A percentile compares a stretch with the other conserved stretches of the same genome.
Evolutionary conservation across 2,797 vertebrate species (phyloP).

Genomic region (Premnoplex brunnescens): DNA sequence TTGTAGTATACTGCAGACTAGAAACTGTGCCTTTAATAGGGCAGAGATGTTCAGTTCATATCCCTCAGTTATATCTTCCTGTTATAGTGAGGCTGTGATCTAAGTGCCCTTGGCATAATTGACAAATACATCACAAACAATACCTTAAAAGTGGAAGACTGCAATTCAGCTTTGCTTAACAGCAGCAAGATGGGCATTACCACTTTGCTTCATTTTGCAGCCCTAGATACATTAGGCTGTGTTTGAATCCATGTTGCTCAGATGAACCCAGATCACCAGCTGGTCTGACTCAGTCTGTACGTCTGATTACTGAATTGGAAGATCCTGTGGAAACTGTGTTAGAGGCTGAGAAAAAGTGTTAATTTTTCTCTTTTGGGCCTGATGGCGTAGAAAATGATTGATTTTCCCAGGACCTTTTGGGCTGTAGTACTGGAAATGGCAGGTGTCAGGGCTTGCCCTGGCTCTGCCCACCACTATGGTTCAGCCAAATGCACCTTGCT

Average conservation of each 20-base stretch:
- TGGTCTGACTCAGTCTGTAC: neutral
- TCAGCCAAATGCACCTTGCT: neutral
- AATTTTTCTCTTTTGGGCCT: neutral
- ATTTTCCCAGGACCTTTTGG: neutral
- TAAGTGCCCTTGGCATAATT: neutral
- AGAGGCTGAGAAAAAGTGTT: neutral
- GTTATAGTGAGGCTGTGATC: neutral
- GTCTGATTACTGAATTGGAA: neutral
- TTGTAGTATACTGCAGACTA: neutral
- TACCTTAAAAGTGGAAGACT: neutral
- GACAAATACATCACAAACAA: neutral
- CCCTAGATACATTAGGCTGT: neutral
- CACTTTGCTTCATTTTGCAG: neutral
- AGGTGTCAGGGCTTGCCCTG: neutral
- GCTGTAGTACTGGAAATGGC: neutral
- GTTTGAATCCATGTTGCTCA: neutral
- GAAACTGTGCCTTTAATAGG: conserved; percentile 5
- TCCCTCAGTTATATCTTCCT: neutral
- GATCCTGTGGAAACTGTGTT: neutral
- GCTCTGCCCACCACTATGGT: neutral
- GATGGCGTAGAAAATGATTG: neutral
- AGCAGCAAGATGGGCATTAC: neutral
- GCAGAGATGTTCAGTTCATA: neutral
- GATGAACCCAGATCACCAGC: neutral
- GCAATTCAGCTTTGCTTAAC: neutral